These are phyloP conservation scores for Palloptera scutellata DNA, from an alignment of 2,888 invertebrate species.

Conservation along the genomic window DNA sequence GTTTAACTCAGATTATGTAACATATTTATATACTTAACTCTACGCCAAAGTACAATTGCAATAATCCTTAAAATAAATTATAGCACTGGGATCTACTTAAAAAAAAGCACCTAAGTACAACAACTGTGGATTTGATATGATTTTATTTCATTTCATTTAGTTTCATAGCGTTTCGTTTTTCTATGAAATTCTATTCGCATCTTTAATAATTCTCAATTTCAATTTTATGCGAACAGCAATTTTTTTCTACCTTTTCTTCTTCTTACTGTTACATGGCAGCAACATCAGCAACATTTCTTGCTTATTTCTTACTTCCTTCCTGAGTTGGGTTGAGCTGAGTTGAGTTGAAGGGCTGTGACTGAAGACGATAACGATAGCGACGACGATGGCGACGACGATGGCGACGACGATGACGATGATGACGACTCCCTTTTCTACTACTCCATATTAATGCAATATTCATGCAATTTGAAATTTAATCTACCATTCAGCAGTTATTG, in stretches of 20 bases:
- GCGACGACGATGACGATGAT: not conserved
- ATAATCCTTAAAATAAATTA: too few species aligned
- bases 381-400: not conserved
- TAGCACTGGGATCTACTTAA: too few species aligned
- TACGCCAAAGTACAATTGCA: too few species aligned
- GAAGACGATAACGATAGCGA: not conserved
- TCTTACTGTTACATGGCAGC: not conserved
- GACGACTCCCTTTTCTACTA: conserved; percentile 12
- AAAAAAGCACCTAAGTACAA: too few species aligned
- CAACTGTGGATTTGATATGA: too few species aligned
- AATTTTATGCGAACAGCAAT: conserved; percentile 19
- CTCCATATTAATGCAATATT: conserved; percentile 43
- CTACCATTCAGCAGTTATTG: conserved; percentile 45
- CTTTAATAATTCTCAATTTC: conserved; percentile 24
- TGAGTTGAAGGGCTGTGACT: not conserved
- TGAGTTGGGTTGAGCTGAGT: too few species aligned
- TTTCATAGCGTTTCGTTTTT: too few species aligned
- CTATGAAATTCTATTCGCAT: conserved; percentile 6
- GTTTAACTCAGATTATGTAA: too few species aligned
- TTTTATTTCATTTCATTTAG: too few species aligned
- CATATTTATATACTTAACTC: too few species aligned
- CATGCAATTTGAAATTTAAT: conserved; percentile 50
- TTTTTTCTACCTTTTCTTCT: not conserved
- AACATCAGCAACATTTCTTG: not conserved
- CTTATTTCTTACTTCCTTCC: not conserved